Evolutionary conservation across 2,888 invertebrate genomes (phyloP).

Genomic region (Melieria crassipennis): DNA sequence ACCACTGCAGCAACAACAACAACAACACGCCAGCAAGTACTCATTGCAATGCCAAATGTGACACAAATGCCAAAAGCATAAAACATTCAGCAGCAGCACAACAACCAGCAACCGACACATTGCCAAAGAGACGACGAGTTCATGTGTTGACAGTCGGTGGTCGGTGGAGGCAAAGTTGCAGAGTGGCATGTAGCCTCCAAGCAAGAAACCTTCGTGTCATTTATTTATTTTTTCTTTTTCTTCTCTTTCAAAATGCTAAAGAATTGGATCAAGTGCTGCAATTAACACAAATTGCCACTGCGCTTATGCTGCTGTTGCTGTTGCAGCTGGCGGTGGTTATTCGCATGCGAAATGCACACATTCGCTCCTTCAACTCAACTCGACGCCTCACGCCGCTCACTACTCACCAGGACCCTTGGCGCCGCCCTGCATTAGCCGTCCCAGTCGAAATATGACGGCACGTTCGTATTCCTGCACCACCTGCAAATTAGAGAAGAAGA

Average conservation of each 20-base stretch:
- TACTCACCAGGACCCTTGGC: conserved; percentile 90
- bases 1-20: conserved; percentile 8
- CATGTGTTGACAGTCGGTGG: too few species aligned
- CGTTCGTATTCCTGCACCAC: conserved; percentile 96
- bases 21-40: neutral
- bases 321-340: neutral
- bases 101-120: neutral
- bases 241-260: conserved; percentile 31
- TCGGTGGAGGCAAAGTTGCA: conserved; percentile 2
- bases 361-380: neutral
- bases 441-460: conserved; percentile 93
- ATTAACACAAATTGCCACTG: conserved; percentile 57
- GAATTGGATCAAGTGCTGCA: conserved; percentile 59
- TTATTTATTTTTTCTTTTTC: neutral
- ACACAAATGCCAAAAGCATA: neutral
- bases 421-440: conserved; percentile 87
- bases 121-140: too few species aligned
- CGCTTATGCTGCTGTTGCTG: conserved; percentile 27
- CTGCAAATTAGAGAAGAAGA: conserved; percentile 66
- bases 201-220: neutral
- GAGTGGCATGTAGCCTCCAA: neutral
- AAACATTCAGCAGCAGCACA: neutral
- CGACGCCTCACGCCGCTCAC: neutral
- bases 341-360: neutral
- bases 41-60: too few species aligned